Evolutionary conservation across 30 jellyfish, hydroid and myxozoan species (phyloP).

Genomic region (Nemopilema nomurai): DNA sequence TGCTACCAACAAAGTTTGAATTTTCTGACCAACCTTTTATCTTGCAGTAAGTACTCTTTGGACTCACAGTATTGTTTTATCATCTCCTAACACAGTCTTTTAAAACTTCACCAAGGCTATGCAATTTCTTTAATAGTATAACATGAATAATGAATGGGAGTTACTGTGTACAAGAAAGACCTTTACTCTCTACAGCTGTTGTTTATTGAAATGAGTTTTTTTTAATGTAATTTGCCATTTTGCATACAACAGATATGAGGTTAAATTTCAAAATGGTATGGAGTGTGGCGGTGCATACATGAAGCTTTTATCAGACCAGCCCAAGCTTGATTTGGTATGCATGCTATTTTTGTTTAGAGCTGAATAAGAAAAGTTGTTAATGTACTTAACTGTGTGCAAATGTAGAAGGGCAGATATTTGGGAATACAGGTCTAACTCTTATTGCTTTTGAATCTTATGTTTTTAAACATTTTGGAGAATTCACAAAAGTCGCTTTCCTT

Average conservation of each 20-base stretch:
- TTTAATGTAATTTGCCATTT: not conserved
- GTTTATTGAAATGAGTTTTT: not conserved
- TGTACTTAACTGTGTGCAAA: too few species aligned
- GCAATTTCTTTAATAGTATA: not conserved
- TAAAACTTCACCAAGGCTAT: not conserved
- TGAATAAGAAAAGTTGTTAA: not conserved
- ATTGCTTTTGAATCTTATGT: too few species aligned
- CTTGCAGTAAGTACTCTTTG: conserved; percentile 76
- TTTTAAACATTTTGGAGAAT: too few species aligned
- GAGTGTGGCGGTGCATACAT: conserved; percentile 98
- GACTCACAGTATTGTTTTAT: too few species aligned
- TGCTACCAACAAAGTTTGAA: conserved; percentile 73
- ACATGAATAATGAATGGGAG: not conserved
- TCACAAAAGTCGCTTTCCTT: too few species aligned
- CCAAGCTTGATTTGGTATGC: conserved; percentile 71
- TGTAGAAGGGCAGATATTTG: too few species aligned
- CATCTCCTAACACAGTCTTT: not conserved
- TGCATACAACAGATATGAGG: conserved; percentile 74
- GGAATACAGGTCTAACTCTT: too few species aligned
- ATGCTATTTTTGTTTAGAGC: not conserved
- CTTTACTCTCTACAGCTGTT: not conserved
- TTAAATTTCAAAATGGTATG: conserved; percentile 74
- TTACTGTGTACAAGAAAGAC: not conserved
- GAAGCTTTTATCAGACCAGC: conserved; percentile 77
- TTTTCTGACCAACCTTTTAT: conserved; percentile 77